phyloP scores from a whole-genome alignment of 2,113 vertebrate genomes.

The Tringa solitaria region DNA sequence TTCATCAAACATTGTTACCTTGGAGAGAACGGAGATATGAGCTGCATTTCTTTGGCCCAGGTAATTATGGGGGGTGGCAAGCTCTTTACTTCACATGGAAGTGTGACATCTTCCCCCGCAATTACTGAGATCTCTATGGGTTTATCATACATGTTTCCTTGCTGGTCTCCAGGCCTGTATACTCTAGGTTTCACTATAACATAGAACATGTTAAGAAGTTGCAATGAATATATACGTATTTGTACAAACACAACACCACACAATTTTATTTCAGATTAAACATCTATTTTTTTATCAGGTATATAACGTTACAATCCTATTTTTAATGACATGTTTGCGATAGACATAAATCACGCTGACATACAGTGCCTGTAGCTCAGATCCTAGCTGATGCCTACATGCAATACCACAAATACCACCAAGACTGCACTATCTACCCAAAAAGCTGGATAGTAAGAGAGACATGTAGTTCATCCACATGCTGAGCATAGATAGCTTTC shows the following conservation, averaged over 20 bases:
- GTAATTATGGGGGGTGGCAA: constrained; percentile 88
- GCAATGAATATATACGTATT: neutral
- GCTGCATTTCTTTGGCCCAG: constrained; percentile 91
- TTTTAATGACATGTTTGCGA: neutral
- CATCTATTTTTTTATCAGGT: neutral
- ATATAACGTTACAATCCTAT: neutral
- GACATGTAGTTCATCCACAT: neutral
- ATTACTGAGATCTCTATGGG: constrained; percentile 80
- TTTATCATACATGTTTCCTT: constrained; percentile 59
- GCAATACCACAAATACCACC: neutral
- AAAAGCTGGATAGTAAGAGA: neutral
- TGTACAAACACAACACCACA: neutral
- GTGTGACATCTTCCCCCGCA: constrained; percentile 83
- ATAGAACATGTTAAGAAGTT: constrained; percentile 12
- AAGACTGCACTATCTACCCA: neutral
- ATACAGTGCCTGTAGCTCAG: neutral
- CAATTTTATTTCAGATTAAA: neutral
- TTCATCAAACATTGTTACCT: constrained; percentile 74
- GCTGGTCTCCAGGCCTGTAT: constrained; percentile 54
- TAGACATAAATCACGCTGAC: neutral
- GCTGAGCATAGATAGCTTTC: neutral
- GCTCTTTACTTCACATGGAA: constrained; percentile 92
- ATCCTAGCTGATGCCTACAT: neutral
- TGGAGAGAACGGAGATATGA: constrained; percentile 92
- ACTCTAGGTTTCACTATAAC: constrained; percentile 88